A percentile compares a stretch with the other conserved stretches of the same genome.
Evolutionary conservation across 2,113 vertebrate genomes (phyloP).

Genomic region (Eulemur rufifrons): DNA sequence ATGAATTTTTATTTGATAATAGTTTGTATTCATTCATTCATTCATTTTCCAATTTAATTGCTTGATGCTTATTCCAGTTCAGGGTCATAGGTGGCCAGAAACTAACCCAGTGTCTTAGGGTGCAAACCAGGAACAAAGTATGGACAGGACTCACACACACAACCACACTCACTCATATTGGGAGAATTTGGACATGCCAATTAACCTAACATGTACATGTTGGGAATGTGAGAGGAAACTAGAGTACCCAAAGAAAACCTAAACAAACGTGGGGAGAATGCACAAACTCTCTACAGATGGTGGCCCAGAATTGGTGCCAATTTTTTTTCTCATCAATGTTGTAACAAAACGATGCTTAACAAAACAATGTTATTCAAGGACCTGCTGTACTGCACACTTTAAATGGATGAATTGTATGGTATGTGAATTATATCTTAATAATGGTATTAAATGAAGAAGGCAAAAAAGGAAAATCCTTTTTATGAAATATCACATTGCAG

Average conservation of each 20-base stretch:
- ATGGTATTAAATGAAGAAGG: neutral
- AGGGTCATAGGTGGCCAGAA: no score
- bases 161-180: neutral
- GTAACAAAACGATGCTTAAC: neutral
- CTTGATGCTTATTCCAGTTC: no score
- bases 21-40: no score
- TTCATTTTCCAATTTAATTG: no score
- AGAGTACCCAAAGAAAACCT: neutral
- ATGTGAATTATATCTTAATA: conserved; percentile 32
- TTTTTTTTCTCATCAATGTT: neutral
- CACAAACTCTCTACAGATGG: neutral
- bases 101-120: no score
- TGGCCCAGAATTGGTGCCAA: neutral
- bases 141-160: neutral
- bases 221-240: neutral
- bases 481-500: neutral
- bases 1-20: no score
- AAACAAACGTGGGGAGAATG: neutral
- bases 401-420: neutral
- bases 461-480: neutral
- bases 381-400: neutral
- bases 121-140: neutral
- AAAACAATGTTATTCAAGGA: neutral
- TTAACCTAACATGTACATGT: neutral
- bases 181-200: neutral